These are phyloP conservation scores for Chaetodon trifascialis DNA, from an alignment of 2,113 vertebrate species.

Conservation along the genomic window DNA sequence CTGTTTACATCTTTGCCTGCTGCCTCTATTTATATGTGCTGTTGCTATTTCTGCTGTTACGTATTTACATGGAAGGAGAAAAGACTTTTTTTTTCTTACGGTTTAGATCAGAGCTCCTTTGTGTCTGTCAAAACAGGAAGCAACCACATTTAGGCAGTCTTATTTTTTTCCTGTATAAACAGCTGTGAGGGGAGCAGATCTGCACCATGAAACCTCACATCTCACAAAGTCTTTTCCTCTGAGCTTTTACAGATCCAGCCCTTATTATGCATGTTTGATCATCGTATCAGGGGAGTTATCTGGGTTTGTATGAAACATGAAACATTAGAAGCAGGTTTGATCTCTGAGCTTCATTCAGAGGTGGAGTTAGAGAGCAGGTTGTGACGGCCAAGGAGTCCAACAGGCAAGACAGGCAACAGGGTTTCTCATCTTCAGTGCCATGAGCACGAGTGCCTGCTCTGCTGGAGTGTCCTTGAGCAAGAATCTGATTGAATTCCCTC, in stretches of 20 bases:
- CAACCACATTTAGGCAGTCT: background rate
- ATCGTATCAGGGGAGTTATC: background rate
- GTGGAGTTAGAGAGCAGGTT: background rate
- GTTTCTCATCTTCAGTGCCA: background rate
- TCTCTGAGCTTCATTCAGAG: background rate
- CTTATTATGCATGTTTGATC: constrained; percentile 1
- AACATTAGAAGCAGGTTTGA: background rate
- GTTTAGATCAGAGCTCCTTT: constrained; percentile 33
- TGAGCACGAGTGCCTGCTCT: background rate
- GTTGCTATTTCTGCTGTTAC: constrained; percentile 22
- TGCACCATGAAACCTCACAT: background rate
- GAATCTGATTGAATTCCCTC: background rate
- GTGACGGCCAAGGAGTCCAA: background rate
- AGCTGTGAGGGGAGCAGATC: constrained; percentile 22
- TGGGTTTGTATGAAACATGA: background rate
- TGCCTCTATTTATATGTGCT: background rate
- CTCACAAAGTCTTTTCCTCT: background rate
- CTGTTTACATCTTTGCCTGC: constrained; percentile 24
- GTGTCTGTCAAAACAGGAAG: constrained; percentile 44
- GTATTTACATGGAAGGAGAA: constrained; percentile 15
- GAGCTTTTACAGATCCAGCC: constrained; percentile 9
- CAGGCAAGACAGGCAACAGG: background rate
- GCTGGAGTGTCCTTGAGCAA: constrained; percentile 20
- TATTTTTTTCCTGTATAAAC: constrained; percentile 15
- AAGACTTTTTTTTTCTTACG: background rate